phyloP scores from a whole-genome alignment of 2,797 vertebrate species.

The Coregonus ussuriensis region DNA sequence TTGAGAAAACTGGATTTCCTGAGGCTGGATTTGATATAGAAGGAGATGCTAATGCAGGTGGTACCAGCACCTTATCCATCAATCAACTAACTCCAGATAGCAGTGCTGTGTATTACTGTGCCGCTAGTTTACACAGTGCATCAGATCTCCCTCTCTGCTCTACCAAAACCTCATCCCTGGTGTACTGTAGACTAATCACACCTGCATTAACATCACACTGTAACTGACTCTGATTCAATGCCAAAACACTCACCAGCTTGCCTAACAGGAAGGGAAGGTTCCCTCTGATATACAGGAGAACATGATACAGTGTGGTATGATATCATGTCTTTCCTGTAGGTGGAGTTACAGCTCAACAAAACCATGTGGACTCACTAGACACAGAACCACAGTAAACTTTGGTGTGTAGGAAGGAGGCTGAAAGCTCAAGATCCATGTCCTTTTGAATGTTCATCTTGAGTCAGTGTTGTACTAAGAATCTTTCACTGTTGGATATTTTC shows the following conservation, averaged over 20 bases:
- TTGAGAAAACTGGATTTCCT: too few species aligned
- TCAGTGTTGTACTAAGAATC: too few species aligned
- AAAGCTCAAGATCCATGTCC: too few species aligned
- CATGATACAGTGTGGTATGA: not conserved
- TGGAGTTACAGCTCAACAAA: constrained; percentile 44
- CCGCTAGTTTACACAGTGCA: constrained; percentile 50
- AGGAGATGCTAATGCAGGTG: too few species aligned
- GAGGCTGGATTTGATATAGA: too few species aligned
- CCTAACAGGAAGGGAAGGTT: constrained; percentile 26
- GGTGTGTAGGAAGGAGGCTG: too few species aligned
- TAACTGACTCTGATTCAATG: constrained; percentile 10
- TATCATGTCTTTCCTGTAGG: constrained; percentile 33
- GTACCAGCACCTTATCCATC: too few species aligned
- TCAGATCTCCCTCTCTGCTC: constrained; percentile 8
- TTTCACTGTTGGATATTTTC: too few species aligned
- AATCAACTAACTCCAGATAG: too few species aligned
- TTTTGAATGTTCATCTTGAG: too few species aligned
- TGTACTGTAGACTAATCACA: constrained; percentile 7
- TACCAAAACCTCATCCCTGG: constrained; percentile 44
- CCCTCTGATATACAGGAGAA: constrained; percentile 3
- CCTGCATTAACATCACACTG: constrained; percentile 11
- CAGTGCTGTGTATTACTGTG: constrained; percentile 70
- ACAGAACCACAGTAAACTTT: not conserved
- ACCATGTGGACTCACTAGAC: not conserved
- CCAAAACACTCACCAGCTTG: not conserved